These are phyloP conservation scores for Cybosia mesomella DNA, from an alignment of 2,888 invertebrate species.

Conservation along the genomic window DNA sequence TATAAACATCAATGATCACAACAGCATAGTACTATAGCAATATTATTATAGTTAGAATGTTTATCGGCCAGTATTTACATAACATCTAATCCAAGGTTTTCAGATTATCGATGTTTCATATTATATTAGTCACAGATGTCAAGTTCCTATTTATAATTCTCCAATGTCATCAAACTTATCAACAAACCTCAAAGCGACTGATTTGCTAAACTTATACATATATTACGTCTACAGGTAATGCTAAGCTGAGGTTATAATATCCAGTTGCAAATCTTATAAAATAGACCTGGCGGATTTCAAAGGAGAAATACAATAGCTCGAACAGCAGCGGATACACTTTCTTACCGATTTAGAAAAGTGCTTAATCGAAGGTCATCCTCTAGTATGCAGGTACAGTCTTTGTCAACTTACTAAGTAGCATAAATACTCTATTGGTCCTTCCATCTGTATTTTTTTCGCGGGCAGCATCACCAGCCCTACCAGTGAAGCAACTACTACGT, in stretches of 20 bases:
- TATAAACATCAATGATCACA: neutral
- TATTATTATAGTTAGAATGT: neutral
- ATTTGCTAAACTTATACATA: too few relatives aligned
- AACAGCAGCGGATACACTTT: slow-evolving; percentile 32
- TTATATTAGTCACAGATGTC: neutral
- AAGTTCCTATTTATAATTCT: neutral
- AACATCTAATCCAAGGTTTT: slow-evolving; percentile 2
- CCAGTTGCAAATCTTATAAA: slow-evolving; percentile 2
- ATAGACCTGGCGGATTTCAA: slow-evolving; percentile 26
- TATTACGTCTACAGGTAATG: neutral
- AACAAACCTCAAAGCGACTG: neutral
- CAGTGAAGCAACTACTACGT: neutral
- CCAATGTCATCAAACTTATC: slow-evolving; percentile 4
- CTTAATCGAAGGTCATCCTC: slow-evolving; percentile 8
- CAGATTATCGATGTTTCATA: neutral
- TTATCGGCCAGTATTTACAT: neutral
- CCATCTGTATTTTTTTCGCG: neutral
- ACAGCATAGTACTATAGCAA: neutral
- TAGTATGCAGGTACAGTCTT: slow-evolving; percentile 2
- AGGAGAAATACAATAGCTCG: slow-evolving; percentile 26
- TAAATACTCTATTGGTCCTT: neutral
- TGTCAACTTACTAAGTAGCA: neutral
- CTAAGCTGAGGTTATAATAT: neutral
- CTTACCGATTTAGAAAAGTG: slow-evolving; percentile 32
- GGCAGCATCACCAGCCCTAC: neutral